Base-by-base conservation (phyloP, 1,140 invertebrate species). In the Leptinotarsa lineolata region DNA sequence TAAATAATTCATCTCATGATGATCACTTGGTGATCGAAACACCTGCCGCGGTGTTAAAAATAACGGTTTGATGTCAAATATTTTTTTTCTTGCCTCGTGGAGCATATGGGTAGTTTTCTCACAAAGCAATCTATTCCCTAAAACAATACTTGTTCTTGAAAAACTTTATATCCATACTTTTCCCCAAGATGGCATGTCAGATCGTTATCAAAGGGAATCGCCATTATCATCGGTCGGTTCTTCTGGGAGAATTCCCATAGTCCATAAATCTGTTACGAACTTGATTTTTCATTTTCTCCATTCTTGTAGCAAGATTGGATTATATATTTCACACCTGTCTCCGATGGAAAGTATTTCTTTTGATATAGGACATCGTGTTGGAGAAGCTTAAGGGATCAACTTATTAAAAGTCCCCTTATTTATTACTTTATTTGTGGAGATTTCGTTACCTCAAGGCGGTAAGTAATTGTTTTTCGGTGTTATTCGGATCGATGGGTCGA, bases 281-380 rank as follows among this genome's bases (percentile, higher is more conserved):
- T 80, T 77, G 74, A 78, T 80, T 75, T 75, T 69, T 74, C 74
- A 78, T 81, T 81, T 78, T 81, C 80, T 80, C 80, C 80, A 80
- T 81, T 81, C 76, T 81, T 77, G 74, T 76, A 68, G 71, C 74
- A 64, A 76, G 79, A 81, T 81, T 81, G 80, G 79, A 77, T 81
- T 77, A 77, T 79, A 80, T 79, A 81, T 81, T 80, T 80, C 77
- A 70, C 76, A 76, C 77, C 75, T 80, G 78, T 80, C 77, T 61
- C 63, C 63, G n/a, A 13, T 54, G n/a, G 48, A 54, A 54, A 54
- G 48, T 54, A 54, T 18, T 18, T 54, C 30, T 54, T 54, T 54
- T 54, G 48, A 54, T 54, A 54, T 54, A 54, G 48, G 48, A 54
- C 48, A 54, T n/a, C 48, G 72, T 73, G 58, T 68, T 20, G 24